These are phyloP conservation scores for Chionoecetes opilio DNA, from an alignment of 1,140 invertebrate species.

Conservation along the genomic window DNA sequence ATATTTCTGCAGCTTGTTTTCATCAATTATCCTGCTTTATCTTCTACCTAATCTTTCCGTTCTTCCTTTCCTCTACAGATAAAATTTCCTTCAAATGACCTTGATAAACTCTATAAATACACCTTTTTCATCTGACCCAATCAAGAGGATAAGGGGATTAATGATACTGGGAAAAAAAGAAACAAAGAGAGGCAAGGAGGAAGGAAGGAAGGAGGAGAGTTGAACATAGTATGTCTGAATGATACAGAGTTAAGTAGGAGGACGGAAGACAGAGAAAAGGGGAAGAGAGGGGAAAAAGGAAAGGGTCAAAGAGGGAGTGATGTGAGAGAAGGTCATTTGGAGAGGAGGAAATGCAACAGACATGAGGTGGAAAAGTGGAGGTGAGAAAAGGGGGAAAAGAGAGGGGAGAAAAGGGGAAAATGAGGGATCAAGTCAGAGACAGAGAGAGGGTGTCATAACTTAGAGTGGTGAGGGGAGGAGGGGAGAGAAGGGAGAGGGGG, in stretches of 20 bases:
- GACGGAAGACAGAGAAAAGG: no score
- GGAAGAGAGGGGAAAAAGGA: no score
- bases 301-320: neutral
- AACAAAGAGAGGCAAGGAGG: no score
- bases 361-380: neutral
- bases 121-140: neutral
- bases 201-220: constrained; percentile 5
- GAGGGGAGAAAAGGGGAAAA: no score
- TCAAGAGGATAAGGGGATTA: neutral
- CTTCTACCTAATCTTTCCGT: no score
- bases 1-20: no score
- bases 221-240: neutral
- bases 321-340: neutral
- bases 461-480: neutral
- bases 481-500: constrained; percentile 22
- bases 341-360: neutral
- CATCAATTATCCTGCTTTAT: no score
- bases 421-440: no score
- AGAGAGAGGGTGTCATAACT: no score
- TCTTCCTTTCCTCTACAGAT: no score
- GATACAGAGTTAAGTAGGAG: neutral
- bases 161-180: neutral
- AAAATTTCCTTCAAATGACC: neutral
- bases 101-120: neutral
- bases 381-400: constrained; percentile 9